Percentiles rank a stretch among this genome's conserved stretches.
Evolutionary conservation across 1,140 invertebrate species (phyloP).

Genomic region (Zaprionus davidi): DNA sequence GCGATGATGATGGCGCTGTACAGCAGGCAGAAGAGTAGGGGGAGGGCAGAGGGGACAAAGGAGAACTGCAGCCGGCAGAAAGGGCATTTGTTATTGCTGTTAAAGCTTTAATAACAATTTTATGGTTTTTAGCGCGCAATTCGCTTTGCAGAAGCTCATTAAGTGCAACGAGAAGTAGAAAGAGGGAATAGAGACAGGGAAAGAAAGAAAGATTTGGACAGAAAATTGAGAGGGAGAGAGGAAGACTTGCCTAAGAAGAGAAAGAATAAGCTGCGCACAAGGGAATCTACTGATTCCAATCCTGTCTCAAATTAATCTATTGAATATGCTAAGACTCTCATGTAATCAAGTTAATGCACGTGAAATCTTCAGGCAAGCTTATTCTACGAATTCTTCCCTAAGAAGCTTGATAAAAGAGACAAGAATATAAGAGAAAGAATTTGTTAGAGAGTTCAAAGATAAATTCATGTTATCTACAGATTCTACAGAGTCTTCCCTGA

Average conservation of each 20-base stretch:
- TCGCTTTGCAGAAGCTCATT: slow-evolving; percentile 34
- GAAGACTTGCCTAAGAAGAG: not conserved
- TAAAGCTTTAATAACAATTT: slow-evolving; percentile 75
- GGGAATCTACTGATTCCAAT: not conserved
- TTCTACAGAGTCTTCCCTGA: not conserved
- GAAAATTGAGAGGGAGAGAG: not conserved
- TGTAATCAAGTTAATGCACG: not conserved
- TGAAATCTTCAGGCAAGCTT: not conserved
- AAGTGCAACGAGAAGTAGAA: slow-evolving; percentile 25
- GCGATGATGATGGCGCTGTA: slow-evolving; percentile 54
- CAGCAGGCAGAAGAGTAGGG: not conserved
- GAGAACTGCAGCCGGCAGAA: not conserved
- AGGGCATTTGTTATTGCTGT: slow-evolving; percentile 45
- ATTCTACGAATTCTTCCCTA: not conserved
- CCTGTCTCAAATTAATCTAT: not conserved
- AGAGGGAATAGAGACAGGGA: not conserved
- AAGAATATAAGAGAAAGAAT: not conserved
- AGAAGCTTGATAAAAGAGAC: not conserved
- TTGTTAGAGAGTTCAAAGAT: too few species aligned
- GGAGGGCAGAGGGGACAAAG: not conserved
- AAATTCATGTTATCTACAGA: too few species aligned
- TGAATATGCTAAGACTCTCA: not conserved
- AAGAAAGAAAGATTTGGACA: not conserved
- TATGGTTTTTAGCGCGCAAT: slow-evolving; percentile 70
- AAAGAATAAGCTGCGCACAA: not conserved